Evolutionary conservation across 2,113 vertebrate species (phyloP), one percentile per base, ranked within the genome.

Genomic region (Calcarius ornatus): DNA sequence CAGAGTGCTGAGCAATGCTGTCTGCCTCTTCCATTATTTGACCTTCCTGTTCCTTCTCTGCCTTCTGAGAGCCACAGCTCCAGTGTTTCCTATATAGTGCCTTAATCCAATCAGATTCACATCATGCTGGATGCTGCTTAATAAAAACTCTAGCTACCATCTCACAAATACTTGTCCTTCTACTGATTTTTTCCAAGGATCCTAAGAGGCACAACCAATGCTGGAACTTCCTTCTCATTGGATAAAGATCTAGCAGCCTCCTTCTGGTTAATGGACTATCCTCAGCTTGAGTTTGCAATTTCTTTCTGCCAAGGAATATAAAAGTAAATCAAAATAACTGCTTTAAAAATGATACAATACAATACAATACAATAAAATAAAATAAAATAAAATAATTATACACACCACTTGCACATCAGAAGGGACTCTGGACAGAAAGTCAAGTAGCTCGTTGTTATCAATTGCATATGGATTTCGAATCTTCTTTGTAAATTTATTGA

Each of bases 401-500:
- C 99, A 94, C 95, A 99, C 99, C 99, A 99, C 96, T 98, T 99
- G 99, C 53, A 99, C 98, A 92, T 99, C 99, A 56, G 99, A 99
- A 95, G 99, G 99, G 86, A 99, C 99, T 98, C 99, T 98, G 96
- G 99, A 99, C 48, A 99, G 98, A 95, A 99, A 99, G 98, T 99
- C 99, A 60, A 99, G 98, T 86, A 99, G 97, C 97, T 99, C 99
- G 7, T 99, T 99, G 98, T 99, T 99, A 96, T 99, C 99, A 85
- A 99, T 99, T 92, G 98, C 98, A 97, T 99, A 99, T 0, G 99
- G 99, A 97, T 98, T 99, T 94, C 99, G 98, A 90, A 99, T 98
- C 97, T 99, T 99, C 98, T 99, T 99, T 87, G 99, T 99, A 98
- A 99, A 99, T 98, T 99, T 99, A 98, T 99, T 99, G 93, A 99